Evolutionary conservation across 2,797 vertebrate genomes (phyloP), one percentile per base, ranked within the genome.

Genomic region (Notoglanidium macrostoma): DNA sequence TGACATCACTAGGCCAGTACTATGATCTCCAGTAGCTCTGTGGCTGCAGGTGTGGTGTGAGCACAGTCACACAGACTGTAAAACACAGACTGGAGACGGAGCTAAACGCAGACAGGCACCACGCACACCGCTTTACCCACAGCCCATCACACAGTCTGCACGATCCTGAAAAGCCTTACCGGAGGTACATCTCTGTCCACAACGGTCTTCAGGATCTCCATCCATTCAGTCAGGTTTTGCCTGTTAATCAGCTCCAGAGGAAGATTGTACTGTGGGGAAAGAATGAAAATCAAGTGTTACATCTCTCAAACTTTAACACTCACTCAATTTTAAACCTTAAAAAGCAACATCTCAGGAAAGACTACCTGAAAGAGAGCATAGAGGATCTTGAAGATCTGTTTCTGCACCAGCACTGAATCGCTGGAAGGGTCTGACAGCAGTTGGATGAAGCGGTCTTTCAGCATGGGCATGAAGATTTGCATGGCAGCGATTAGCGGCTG

Each of bases 301-400:
- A 85, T 87, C 67, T n/a, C 8, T 59, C 3, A 32, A 40, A 19
- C 5, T 1, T 29, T 61, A 21, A 65, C 29, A 44, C 2, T 12
- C 32, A 12, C 17, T 46, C 2, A 49, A 15, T 17, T 35, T 4
- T 44, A 26, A 73, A 21, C 11, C 4, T 59, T 35, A 9, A 80
- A 23, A 9, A 29, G 1, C 19, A 26, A 46, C 1, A 2, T 2
- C 1, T 68, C 8, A 78, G 1, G 1, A 12, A 46, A 44, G 21
- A 78, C 86, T 96, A 99, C 98, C 98, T 99, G 98, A 92, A 99
- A 98, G 90, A 99, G 97, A 87, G 98, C 98, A 85, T 99, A 99
- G 92, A 99, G 97, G 93, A 99, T 99, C 96, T 99, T 99, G 92
- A 99, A 98, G 95, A 99, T 99, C 90, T 99, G 98, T 94, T 99